These are phyloP conservation scores for Malacosoma neustria DNA, from an alignment of 2,888 invertebrate genomes.

Conservation along the genomic window DNA sequence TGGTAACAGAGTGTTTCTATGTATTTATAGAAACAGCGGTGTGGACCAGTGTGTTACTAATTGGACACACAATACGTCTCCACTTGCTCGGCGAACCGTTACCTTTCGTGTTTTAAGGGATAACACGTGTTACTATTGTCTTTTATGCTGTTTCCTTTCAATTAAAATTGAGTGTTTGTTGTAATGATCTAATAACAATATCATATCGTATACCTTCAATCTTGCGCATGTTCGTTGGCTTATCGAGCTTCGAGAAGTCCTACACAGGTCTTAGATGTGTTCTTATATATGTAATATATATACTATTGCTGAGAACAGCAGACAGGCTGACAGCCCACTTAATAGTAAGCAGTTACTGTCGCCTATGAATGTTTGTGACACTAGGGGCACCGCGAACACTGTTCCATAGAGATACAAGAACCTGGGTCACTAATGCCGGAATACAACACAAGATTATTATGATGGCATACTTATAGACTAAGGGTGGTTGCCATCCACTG, in stretches of 20 bases:
- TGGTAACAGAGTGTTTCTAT: constrained; percentile 69
- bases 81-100: constrained; percentile 22
- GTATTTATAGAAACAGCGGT: constrained; percentile 61
- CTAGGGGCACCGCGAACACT: neutral
- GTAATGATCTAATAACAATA: too few relatives aligned
- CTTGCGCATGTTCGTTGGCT: too few relatives aligned
- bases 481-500: neutral
- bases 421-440: neutral
- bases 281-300: too few relatives aligned
- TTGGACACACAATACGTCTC: constrained; percentile 66
- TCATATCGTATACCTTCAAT: too few relatives aligned
- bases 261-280: too few relatives aligned
- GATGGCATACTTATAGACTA: neutral
- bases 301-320: neutral
- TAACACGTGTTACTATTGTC: constrained; percentile 5
- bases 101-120: constrained; percentile 19
- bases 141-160: constrained; percentile 4
- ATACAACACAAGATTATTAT: neutral
- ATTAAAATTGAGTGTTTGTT: too few relatives aligned
- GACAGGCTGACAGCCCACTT: neutral
- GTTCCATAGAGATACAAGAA: neutral
- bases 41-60: constrained; percentile 46
- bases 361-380: neutral
- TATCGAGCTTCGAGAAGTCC: too few relatives aligned
- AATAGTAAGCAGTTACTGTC: neutral